Conservation (phyloP, 2,888 invertebrate species). For the Parnassius smintheus region DNA sequence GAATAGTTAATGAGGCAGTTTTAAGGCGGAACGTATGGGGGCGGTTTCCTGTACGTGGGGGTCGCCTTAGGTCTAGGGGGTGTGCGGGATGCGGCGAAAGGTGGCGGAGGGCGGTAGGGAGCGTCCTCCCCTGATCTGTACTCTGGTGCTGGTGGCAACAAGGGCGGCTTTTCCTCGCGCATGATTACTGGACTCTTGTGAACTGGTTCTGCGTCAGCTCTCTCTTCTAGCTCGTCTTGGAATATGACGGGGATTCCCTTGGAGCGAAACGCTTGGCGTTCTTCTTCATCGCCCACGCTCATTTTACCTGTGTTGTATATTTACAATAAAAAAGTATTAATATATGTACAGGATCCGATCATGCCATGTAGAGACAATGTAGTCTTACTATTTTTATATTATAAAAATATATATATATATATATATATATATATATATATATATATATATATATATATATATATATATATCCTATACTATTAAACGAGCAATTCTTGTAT, state of each 20-base stretch:
- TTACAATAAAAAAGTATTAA: too few species aligned
- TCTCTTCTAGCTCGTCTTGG: slow-evolving; percentile 97
- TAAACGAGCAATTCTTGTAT: too few species aligned
- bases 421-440: too few species aligned
- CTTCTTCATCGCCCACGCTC: slow-evolving; percentile 88
- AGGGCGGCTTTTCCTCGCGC: slow-evolving; percentile 96
- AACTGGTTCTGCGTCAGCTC: slow-evolving; percentile 91
- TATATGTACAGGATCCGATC: too few species aligned
- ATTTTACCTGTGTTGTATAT: slow-evolving; percentile 80
- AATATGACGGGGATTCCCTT: slow-evolving; percentile 97
- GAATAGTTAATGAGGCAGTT: slow-evolving; percentile 32
- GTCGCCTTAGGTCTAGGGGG: slow-evolving; percentile 91
- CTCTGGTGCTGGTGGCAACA: slow-evolving; percentile 88
- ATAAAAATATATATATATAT: too few species aligned
- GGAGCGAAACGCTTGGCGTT: slow-evolving; percentile 90
- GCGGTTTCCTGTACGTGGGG: slow-evolving; percentile 96
- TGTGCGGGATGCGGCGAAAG: slow-evolving; percentile 88
- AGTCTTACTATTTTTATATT: too few species aligned
- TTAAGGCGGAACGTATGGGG: slow-evolving; percentile 99
- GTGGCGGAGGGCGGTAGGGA: slow-evolving; percentile 95
- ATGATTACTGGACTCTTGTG: slow-evolving; percentile 96
- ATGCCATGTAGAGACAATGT: too few species aligned
- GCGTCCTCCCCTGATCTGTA: slow-evolving; percentile 84
- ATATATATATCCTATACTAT: too few species aligned
- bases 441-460: too few species aligned